These are phyloP conservation scores for Palaemon carinicauda DNA, from an alignment of 1,140 invertebrate genomes.

Conservation along the genomic window DNA sequence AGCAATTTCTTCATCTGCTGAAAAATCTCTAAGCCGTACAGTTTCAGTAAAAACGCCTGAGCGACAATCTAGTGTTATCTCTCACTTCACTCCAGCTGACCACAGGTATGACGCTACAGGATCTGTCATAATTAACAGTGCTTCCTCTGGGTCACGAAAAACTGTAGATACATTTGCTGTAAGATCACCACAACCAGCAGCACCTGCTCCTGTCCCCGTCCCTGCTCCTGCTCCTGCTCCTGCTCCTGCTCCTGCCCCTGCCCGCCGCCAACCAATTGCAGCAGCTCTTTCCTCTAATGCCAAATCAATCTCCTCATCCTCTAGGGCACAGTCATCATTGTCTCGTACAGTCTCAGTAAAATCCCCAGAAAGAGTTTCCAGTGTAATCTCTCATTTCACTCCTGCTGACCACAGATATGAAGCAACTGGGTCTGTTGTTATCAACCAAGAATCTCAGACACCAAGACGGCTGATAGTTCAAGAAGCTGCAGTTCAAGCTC, in stretches of 20 bases:
- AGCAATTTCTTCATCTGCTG: background rate
- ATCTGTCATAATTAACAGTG: background rate
- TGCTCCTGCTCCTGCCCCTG: background rate
- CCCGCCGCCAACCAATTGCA: background rate
- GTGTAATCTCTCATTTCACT: constrained; percentile 45
- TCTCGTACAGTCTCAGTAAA: constrained; percentile 40
- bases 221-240: background rate
- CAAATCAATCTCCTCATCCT: background rate
- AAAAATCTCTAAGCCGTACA: background rate
- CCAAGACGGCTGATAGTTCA: background rate
- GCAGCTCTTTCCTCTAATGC: background rate
- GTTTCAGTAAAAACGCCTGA: background rate
- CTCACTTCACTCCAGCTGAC: constrained; percentile 34
- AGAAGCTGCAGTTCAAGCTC: background rate
- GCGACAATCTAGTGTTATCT: constrained; percentile 3
- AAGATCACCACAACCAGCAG: background rate
- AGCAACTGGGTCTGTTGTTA: constrained; percentile 40
- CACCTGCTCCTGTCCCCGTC: background rate
- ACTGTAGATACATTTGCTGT: background rate
- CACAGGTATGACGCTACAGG: constrained; percentile 41
- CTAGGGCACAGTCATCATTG: constrained; percentile 11
- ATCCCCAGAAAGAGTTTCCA: constrained; percentile 9
- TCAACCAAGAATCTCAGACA: constrained; percentile 6
- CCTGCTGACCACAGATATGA: constrained; percentile 52
- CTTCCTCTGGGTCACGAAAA: background rate